A percentile compares a stretch with the other conserved stretches of the same genome.
Conservation (phyloP, 2,888 invertebrate genomes). For the Lasioglossum leucozonium region DNA sequence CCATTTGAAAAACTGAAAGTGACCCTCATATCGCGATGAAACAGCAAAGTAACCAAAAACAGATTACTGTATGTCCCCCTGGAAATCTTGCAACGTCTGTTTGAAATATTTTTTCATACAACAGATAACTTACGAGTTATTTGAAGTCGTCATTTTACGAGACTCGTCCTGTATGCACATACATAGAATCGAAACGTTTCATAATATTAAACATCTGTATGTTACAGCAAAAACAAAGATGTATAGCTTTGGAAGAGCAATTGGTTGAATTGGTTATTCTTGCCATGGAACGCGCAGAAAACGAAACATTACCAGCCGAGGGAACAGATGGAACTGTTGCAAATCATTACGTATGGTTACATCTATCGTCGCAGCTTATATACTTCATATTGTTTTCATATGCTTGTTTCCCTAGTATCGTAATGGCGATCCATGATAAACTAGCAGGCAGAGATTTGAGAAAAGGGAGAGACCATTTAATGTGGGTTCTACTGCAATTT, state of each 20-base stretch:
- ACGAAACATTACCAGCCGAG: slow-evolving; percentile 86
- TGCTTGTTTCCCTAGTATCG: slow-evolving; percentile 96
- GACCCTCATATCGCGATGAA: too few relatives aligned
- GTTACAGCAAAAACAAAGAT: slow-evolving; percentile 91
- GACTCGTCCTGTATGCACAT: not conserved
- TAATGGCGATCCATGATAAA: slow-evolving; percentile 94
- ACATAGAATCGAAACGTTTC: not conserved
- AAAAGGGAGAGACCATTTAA: slow-evolving; percentile 97
- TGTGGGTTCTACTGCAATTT: slow-evolving; percentile 99
- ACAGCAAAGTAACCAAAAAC: too few relatives aligned
- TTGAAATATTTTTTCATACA: too few relatives aligned
- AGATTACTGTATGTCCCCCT: too few relatives aligned
- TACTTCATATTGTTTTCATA: slow-evolving; percentile 98
- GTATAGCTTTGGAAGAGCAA: slow-evolving; percentile 96
- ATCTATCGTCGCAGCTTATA: slow-evolving; percentile 96
- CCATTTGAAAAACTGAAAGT: too few relatives aligned
- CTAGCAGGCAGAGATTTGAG: slow-evolving; percentile 92
- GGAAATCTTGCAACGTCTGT: too few relatives aligned
- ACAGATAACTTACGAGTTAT: too few relatives aligned
- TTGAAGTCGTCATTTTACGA: too few relatives aligned
- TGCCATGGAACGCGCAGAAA: slow-evolving; percentile 96
- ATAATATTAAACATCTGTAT: slow-evolving; percentile 43
- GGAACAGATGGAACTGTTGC: slow-evolving; percentile 87
- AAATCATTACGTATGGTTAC: slow-evolving; percentile 95
- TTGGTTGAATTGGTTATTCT: slow-evolving; percentile 95